Evolutionary conservation across 2,888 invertebrate genomes (phyloP), one percentile per base, ranked within the genome.

Genomic region (Scotopteryx bipunctaria): DNA sequence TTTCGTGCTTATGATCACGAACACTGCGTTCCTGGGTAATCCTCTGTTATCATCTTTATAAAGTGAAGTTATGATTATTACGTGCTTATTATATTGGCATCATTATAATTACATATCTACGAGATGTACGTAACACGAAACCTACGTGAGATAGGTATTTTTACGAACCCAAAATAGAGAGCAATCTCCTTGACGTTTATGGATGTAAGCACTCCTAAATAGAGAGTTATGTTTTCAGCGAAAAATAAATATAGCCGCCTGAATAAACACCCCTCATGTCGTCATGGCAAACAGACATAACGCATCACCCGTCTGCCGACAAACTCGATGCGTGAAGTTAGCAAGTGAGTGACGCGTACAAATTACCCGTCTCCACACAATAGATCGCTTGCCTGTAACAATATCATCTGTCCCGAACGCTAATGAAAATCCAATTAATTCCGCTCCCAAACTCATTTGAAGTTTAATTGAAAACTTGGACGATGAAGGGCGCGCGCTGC

Each of bases 371-470:
- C 56, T 49, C 45, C 52, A 37, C 48, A 59, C 57, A 57, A 55
- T 55, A 55, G 84, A 83, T 83, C 77, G 79, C 69, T 80, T 70
- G 78, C 73, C 79, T 80, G 83, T 80, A 83, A 86, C 86, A 86
- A 83, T 87, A 85, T 88, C 83, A 86, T 89, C 87, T 83, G 86
- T 85, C 76, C 82, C 83, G 77, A 84, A 80, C 84, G 80, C 85
- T 89, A 87, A 88, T 89, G 88, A 87, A 89, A 88, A 86, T 84
- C 86, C 86, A 86, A 89, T 89, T 89, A 89, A 89, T 88, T 85
- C 78, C 67, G 78, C 76, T 83, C 80, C 81, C 77, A 86, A 88
- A 89, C 88, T 88, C 88, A 86, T 88, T 87, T 74, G 80, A 88
- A 89, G 86, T 89, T 89, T 87, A 89, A 88, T 89, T 88, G 87